phyloP scores from a whole-genome alignment of 1,140 invertebrate species.

The Drosophila sechellia region DNA sequence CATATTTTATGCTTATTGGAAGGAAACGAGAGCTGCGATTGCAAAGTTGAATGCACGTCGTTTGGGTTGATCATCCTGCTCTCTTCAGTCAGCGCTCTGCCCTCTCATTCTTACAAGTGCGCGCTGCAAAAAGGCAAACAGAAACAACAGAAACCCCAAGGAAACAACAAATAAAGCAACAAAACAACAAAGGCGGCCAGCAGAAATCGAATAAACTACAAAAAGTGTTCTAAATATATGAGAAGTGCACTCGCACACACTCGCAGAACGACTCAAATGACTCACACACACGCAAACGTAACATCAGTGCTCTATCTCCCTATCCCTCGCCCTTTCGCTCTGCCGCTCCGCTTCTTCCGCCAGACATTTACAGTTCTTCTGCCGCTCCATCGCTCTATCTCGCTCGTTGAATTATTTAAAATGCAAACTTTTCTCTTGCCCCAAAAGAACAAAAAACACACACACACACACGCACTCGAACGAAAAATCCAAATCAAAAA shows the following conservation, averaged over 20 bases:
- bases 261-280: constrained; percentile 38
- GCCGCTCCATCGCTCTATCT: constrained; percentile 19
- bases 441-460: constrained; percentile 15
- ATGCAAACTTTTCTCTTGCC: constrained; percentile 30
- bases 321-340: neutral
- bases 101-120: constrained; percentile 13
- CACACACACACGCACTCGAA: neutral
- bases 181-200: constrained; percentile 6
- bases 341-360: constrained; percentile 8
- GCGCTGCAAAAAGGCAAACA: neutral
- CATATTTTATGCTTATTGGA: no score
- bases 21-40: no score
- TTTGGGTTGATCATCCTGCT: neutral
- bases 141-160: neutral
- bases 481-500: constrained; percentile 20
- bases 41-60: no score
- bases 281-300: constrained; percentile 23
- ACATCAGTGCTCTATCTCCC: constrained; percentile 23
- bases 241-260: constrained; percentile 24
- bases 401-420: constrained; percentile 37
- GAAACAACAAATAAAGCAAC: neutral
- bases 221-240: constrained; percentile 47
- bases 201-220: constrained; percentile 38
- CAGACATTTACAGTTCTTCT: constrained; percentile 30
- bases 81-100: no score